Evolutionary conservation across 35 echinoderm and acorn worm species (phyloP), one percentile per base, ranked within the genome.

Genomic region (Acanthaster planci): DNA sequence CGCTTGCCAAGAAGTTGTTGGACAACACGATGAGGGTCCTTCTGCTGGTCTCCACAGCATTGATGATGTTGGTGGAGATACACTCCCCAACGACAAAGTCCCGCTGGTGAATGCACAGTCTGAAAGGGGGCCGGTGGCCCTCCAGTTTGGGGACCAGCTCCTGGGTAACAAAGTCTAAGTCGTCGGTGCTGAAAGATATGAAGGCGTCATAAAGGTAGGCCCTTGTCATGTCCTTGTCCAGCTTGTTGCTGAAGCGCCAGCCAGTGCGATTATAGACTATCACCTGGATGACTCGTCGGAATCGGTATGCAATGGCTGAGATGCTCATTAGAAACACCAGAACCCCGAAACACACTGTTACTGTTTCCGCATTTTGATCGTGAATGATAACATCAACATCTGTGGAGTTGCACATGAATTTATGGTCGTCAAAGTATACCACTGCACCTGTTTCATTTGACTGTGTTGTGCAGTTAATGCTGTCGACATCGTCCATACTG

Each of bases 71-170:
- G 14, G 54, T 82, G 4, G 85, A 79, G 57, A 92, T 92, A 39
- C 50, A 51, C 83, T 87, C 90, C 14, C 90, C 90, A 0, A 92
- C 90, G n/a, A 86, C 42, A 51, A 92, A 92, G 36, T 92, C 90
- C 30, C 90, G 50, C 4, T 92, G 90, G 39, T 92, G 90, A 22
- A 92, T 83, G 44, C 84, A 87, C 16, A 77, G 6, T 59, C 79
- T 84, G 59, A 60, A 94, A 7, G 92, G 92, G 26, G 87, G 83
- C 27, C 38, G 12, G 17, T 76, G 87, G 57, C 60, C 38, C 76
- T 94, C 92, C 23, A 94, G 52, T 42, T 67, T 75, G 0, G 76
- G 81, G 19, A 94, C 31, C 36, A 94, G 38, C 35, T 89, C 83
- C 34, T 85, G 79, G 9, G 84, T 53, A 7, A 94, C 92, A 38